Base-by-base conservation (phyloP, 2,888 invertebrate species). In the Atethmia centrago region DNA sequence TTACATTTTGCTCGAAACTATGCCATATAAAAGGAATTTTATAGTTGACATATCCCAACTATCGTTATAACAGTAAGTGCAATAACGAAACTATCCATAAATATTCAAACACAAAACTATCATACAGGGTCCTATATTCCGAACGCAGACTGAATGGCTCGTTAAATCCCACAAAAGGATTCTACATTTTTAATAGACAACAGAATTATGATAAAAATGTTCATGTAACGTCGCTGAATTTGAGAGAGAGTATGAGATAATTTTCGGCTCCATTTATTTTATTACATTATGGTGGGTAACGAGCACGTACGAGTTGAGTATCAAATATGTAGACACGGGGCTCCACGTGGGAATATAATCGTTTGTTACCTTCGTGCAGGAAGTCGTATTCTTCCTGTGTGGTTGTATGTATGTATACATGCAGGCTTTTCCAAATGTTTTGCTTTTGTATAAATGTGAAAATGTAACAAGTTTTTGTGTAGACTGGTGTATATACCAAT, bases 251-350 rank as follows among this genome's bases (percentile, higher is more conserved):
- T 87, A 87, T 86, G 88, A 89, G 87, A 91, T 92, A 91, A 93
- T 93, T 92, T 92, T 90, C 88, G 87, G 89, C 90, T 90, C 92
- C 92, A 92, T 92, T 93, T 91, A 90, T 89, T 91, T 92, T 92
- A 92, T 93, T 91, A 92, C 90, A 87, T 92, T 90, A 88, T 85
- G 89, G 88, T 87, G 85, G 87, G 87, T 88, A 90, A 89, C 87
- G 85, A 89, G 85, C 85, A 85, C 86, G 82, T 86, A 86, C 71
- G 58, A 67, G 62, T 63, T 61, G 74, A 72, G 82, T 82, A 85
- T 84, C 72, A 84, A 82, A 85, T 83, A 87, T 86, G 77, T 77
- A 77, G 72, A 65, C 71, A 74, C 36, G 55, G 55, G 68, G 77
- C 71, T 77, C 58, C 70, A 76, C 72, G 65, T 79, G 31, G 67